A percentile compares a stretch with the other conserved stretches of the same genome.
Evolutionary conservation across 1,140 invertebrate species (phyloP).

Genomic region (Diploscapter pachys): DNA sequence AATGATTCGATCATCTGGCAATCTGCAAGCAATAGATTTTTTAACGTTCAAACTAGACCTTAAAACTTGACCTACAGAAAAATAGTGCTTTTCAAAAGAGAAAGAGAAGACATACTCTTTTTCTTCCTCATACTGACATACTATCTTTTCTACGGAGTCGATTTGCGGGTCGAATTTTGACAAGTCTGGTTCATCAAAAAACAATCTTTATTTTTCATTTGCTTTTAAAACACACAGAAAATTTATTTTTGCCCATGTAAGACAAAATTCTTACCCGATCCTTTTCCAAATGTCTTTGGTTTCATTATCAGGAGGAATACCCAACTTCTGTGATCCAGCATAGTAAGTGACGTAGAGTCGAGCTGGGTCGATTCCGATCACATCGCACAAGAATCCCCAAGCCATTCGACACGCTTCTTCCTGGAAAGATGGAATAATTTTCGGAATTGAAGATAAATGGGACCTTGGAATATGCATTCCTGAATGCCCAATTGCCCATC

Average conservation of each 20-base stretch:
- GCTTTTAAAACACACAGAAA: conserved; percentile 20
- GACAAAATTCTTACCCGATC: conserved; percentile 67
- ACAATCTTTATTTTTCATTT: no score
- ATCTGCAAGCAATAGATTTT: conserved; percentile 59
- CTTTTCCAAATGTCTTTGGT: conserved; percentile 81
- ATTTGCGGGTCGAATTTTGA: no score
- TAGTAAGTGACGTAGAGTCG: conserved; percentile 91
- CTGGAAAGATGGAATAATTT: conserved; percentile 63
- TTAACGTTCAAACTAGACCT: no score
- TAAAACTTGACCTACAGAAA: conserved; percentile 32
- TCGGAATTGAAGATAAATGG: neutral
- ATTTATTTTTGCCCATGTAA: conserved; percentile 19
- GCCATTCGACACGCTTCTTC: conserved; percentile 85
- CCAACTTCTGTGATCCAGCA: conserved; percentile 68
- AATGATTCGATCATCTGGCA: conserved; percentile 71
- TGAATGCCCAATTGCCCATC: conserved; percentile 98
- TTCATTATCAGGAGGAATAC: conserved; percentile 76
- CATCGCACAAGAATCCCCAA: conserved; percentile 77
- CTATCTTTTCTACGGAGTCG: no score
- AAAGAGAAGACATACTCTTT: no score
- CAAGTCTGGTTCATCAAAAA: no score
- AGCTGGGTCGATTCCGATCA: conserved; percentile 73
- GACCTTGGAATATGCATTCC: conserved; percentile 60
- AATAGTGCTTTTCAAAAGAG: conserved; percentile 19
- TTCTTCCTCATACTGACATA: no score